Percentiles rank a stretch among this genome's conserved stretches.
phyloP scores from a whole-genome alignment of 2,113 vertebrate species.

The Gallinago paraguaiae region DNA sequence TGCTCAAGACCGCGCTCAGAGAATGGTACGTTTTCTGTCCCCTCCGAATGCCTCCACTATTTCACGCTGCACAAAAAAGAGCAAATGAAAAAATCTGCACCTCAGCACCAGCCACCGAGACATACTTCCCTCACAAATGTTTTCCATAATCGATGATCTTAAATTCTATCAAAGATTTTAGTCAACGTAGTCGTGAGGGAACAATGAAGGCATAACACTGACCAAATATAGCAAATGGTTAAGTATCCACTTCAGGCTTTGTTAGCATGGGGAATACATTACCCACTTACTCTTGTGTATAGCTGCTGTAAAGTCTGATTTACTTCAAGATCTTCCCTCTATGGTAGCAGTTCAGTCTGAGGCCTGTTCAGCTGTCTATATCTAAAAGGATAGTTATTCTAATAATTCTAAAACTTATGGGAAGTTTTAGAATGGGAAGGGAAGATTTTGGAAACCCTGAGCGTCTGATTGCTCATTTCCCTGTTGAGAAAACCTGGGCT shows the following conservation, averaged over 20 bases:
- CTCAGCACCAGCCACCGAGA: background rate
- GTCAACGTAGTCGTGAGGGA: background rate
- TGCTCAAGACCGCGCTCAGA: background rate
- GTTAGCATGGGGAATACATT: background rate
- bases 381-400: background rate
- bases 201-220: background rate
- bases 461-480: background rate
- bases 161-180: background rate
- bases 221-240: background rate
- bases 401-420: background rate
- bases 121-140: background rate
- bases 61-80: background rate
- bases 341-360: background rate
- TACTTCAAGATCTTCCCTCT: background rate
- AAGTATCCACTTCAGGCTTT: background rate
- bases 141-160: background rate
- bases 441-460: background rate
- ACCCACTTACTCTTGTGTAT: background rate
- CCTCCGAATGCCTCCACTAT: background rate
- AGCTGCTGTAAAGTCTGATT: background rate
- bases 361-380: background rate
- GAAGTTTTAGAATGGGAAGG: background rate
- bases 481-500: background rate
- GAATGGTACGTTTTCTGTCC: background rate
- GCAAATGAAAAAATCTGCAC: background rate